A percentile compares a stretch with the other conserved stretches of the same genome.
Conservation (phyloP, 1,140 invertebrate species). For the Lysiphlebus fabarum region DNA sequence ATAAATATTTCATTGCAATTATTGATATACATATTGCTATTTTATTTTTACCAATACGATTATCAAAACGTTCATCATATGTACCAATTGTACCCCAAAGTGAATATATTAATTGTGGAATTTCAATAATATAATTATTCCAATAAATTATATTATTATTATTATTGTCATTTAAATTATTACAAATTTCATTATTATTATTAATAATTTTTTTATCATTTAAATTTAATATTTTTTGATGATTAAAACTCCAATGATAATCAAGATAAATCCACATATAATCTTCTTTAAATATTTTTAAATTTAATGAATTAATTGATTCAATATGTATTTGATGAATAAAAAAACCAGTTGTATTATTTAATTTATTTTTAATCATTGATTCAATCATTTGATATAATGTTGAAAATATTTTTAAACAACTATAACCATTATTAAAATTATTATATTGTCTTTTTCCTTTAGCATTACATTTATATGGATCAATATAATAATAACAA, state of each 20-base stretch:
- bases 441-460: conserved; percentile 31
- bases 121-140: conserved; percentile 46
- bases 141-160: conserved; percentile 28
- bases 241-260: conserved; percentile 46
- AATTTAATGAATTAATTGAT: conserved; percentile 38
- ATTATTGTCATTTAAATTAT: conserved; percentile 14
- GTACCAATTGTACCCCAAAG: conserved; percentile 47
- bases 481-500: conserved; percentile 49
- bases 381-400: conserved; percentile 41
- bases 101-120: conserved; percentile 45
- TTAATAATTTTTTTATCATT: conserved; percentile 20
- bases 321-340: conserved; percentile 47
- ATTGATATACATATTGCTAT: conserved; percentile 41
- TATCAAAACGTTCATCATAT: conserved; percentile 40
- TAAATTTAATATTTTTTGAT: conserved; percentile 24
- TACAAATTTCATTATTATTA: conserved; percentile 8
- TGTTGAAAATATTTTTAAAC: conserved; percentile 40
- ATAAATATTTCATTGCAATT: conserved; percentile 40
- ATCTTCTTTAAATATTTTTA: conserved; percentile 42
- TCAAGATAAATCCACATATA: conserved; percentile 52
- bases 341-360: conserved; percentile 46
- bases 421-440: conserved; percentile 32
- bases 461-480: conserved; percentile 40
- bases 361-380: conserved; percentile 38
- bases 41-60: conserved; percentile 41